Evolutionary conservation across 2,797 vertebrate genomes (phyloP), one percentile per base, ranked within the genome.

Genomic region (Hephaestus fuliginosus): DNA sequence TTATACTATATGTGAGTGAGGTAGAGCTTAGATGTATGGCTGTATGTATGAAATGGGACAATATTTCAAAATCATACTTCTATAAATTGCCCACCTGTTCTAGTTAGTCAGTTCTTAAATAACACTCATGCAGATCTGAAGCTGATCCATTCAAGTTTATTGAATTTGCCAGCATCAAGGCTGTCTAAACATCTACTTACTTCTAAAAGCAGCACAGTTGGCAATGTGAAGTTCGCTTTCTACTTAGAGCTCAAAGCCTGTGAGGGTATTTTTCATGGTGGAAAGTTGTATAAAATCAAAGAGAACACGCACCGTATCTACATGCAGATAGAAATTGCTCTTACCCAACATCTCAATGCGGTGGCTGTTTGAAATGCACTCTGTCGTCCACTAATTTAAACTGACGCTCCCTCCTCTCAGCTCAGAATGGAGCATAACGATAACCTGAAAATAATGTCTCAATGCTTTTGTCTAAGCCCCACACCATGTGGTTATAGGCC

Each of bases 381-480:
- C 82, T 82, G 75, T 25, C 30, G 83, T 75, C 51, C 20, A 18
- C 43, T 89, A 78, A 82, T 90, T 91, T 83, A 43, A 71, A 68
- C 80, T 18, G 43, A 56, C n/a, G 18, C 53, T 41, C 15, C 74
- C 36, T 57, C 43, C 64, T 79, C 81, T 78, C 62, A 68, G 66
- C 22, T 17, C 66, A 53, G 65, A 87, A 70, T 75, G 65, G 85
- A 77, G 67, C 84, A 66, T 77, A 81, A 69, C 58, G 74, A 73
- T 75, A 91, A 88, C 91, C 81, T 90, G 86, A 83, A 86, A 82
- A 89, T 81, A 82, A 86, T 80, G 71, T 84, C 70, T 83, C 79
- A 3, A 10, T 78, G 81, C 83, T 81, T 88, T 90, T 93, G 88
- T 92, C 80, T 90, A 25, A 88, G 73, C 72, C 52, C 56, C 20